A percentile compares a stretch with the other conserved stretches of the same genome.
Evolutionary conservation across 2,888 invertebrate genomes (phyloP).

Genomic region (Iphiclides podalirius): DNA sequence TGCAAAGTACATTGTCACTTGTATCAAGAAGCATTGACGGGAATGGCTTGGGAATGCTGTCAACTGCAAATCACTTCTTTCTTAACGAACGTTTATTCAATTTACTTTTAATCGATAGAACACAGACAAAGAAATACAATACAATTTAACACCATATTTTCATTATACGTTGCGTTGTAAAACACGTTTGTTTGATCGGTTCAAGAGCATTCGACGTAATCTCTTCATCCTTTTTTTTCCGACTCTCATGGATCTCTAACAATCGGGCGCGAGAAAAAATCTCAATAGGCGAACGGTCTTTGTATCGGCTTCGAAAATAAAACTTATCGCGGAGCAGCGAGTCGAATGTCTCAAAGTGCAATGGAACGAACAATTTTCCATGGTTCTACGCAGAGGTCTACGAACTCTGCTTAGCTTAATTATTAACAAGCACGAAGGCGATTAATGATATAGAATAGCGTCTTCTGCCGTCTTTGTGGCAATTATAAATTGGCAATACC

Average conservation of each 20-base stretch:
- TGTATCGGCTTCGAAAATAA: conserved; percentile 6
- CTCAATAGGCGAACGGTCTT: conserved; percentile 2
- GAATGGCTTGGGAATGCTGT: conserved; percentile 1
- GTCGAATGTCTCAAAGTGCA: conserved; percentile 21
- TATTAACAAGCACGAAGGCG: conserved; percentile 37
- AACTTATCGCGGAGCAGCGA: conserved; percentile 5
- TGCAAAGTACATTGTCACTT: conserved; percentile 21
- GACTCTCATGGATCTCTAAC: too few species aligned
- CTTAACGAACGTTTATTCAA: too few species aligned
- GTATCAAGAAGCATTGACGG: conserved; percentile 8
- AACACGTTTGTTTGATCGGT: too few species aligned
- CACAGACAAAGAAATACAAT: too few species aligned
- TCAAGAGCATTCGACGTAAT: too few species aligned
- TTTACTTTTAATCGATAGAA: neutral
- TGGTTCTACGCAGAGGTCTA: conserved; percentile 10
- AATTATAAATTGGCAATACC: too few species aligned
- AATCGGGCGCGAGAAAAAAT: conserved; percentile 11
- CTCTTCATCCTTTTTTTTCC: too few species aligned
- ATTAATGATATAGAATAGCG: conserved; percentile 47
- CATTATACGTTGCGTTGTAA: too few species aligned
- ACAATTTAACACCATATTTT: too few species aligned
- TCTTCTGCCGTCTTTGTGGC: neutral
- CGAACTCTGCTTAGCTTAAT: conserved; percentile 20
- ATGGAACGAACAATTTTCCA: conserved; percentile 19
- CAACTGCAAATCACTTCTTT: neutral